Conservation (phyloP, 2,888 invertebrate genomes). For the Drosophila hamatofila region DNA sequence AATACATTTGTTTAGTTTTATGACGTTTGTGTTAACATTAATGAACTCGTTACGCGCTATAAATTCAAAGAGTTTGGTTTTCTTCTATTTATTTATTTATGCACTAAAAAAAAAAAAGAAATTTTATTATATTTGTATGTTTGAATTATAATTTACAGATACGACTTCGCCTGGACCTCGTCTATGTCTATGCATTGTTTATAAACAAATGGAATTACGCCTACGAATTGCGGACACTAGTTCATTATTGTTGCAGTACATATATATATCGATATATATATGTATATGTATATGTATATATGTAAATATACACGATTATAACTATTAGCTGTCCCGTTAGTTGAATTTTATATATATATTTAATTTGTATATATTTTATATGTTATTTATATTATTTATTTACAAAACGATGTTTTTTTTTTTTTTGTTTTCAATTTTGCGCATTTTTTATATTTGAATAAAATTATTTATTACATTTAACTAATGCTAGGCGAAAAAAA, state of each 20-base stretch:
- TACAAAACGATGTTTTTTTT: constrained; percentile 50
- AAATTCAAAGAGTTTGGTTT: constrained; percentile 73
- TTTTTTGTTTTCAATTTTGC: constrained; percentile 3
- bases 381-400: constrained; percentile 27
- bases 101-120: constrained; percentile 59
- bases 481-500: constrained; percentile 47
- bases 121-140: constrained; percentile 32
- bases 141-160: constrained; percentile 36
- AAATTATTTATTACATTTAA: constrained; percentile 21
- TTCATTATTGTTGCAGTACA: constrained; percentile 24
- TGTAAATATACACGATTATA: constrained; percentile 14
- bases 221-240: constrained; percentile 59
- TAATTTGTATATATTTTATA: constrained; percentile 7
- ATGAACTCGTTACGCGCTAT: constrained; percentile 74
- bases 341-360: constrained; percentile 11
- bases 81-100: constrained; percentile 36
- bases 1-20: constrained; percentile 42
- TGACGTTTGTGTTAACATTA: constrained; percentile 58
- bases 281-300: constrained; percentile 43
- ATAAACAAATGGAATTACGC: constrained; percentile 48
- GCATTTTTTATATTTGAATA: constrained; percentile 15
- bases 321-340: constrained; percentile 7
- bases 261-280: constrained; percentile 26
- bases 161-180: constrained; percentile 48
- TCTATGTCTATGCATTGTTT: not conserved